These are phyloP conservation scores for Hippopotamyrus pictus DNA, from an alignment of 2,797 vertebrate species.

Conservation along the genomic window DNA sequence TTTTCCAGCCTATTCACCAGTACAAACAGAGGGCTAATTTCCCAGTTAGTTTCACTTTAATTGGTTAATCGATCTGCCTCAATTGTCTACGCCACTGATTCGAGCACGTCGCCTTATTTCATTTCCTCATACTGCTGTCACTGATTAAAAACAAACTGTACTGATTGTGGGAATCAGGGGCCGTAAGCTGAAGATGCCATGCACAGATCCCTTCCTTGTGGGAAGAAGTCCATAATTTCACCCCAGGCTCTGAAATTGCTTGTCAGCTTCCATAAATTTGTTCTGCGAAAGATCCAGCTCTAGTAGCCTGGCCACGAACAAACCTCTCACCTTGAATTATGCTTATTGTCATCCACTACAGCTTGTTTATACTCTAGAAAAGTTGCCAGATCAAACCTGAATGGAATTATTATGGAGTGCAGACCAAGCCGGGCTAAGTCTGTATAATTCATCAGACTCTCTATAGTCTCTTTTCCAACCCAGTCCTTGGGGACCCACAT, in stretches of 20 bases:
- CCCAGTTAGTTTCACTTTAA: not conserved
- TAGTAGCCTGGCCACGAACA: not conserved
- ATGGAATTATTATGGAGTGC: not conserved
- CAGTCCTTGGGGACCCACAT: not conserved
- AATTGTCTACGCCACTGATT: not conserved
- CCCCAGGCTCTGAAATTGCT: not conserved
- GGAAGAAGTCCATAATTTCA: not conserved
- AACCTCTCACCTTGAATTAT: slow-evolving; percentile 3
- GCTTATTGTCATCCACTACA: not conserved
- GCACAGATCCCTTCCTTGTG: not conserved
- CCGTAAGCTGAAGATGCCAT: not conserved
- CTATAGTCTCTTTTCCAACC: not conserved
- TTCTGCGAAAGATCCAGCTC: not conserved
- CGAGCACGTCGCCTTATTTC: not conserved
- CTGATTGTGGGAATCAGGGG: not conserved
- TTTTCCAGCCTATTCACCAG: not conserved
- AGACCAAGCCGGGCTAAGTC: not conserved
- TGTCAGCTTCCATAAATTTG: not conserved
- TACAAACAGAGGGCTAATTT: not conserved
- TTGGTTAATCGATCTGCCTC: slow-evolving; percentile 5
- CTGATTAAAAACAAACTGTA: not conserved
- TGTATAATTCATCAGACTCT: not conserved
- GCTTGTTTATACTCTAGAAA: not conserved
- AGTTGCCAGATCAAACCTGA: not conserved
- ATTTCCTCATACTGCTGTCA: not conserved